Percentiles rank a stretch among this genome's conserved stretches.
These are phyloP conservation scores for Acanthosoma haemorrhoidale DNA, from an alignment of 2,888 invertebrate species.

Conservation along the genomic window DNA sequence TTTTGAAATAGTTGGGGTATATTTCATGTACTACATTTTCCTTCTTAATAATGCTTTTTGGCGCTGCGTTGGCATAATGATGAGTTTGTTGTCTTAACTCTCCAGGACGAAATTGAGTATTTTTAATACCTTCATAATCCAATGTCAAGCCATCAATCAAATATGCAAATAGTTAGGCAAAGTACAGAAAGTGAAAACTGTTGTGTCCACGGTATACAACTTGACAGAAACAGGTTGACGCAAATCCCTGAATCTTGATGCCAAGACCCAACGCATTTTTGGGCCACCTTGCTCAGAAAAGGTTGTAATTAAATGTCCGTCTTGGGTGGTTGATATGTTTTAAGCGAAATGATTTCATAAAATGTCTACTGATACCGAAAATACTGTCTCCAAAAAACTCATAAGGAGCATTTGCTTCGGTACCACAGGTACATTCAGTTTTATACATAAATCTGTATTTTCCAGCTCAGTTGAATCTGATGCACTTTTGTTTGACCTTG, in stretches of 20 bases:
- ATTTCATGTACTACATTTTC: neutral
- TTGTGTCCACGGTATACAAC: neutral
- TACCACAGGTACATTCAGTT: too few relatives aligned
- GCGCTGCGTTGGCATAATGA: neutral
- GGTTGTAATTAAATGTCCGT: neutral
- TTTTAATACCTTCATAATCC: too few relatives aligned
- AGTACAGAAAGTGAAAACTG: too few relatives aligned
- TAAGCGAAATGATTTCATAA: neutral
- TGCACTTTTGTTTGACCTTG: too few relatives aligned
- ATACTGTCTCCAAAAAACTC: too few relatives aligned
- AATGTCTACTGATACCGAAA: neutral
- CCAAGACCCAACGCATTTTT: neutral
- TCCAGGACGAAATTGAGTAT: too few relatives aligned
- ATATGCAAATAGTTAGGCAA: too few relatives aligned
- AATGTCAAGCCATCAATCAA: too few relatives aligned
- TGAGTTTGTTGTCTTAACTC: too few relatives aligned
- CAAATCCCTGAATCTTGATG: neutral
- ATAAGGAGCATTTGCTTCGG: too few relatives aligned
- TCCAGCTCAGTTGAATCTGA: too few relatives aligned
- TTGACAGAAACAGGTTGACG: neutral
- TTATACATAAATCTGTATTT: too few relatives aligned
- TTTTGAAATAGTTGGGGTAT: neutral
- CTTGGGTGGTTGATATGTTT: neutral
- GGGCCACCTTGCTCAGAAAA: neutral
- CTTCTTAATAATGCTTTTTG: neutral